A percentile compares a stretch with the other conserved stretches of the same genome.
phyloP scores from a whole-genome alignment of 2,888 invertebrate species.

The Tricholauxania praeusta region DNA sequence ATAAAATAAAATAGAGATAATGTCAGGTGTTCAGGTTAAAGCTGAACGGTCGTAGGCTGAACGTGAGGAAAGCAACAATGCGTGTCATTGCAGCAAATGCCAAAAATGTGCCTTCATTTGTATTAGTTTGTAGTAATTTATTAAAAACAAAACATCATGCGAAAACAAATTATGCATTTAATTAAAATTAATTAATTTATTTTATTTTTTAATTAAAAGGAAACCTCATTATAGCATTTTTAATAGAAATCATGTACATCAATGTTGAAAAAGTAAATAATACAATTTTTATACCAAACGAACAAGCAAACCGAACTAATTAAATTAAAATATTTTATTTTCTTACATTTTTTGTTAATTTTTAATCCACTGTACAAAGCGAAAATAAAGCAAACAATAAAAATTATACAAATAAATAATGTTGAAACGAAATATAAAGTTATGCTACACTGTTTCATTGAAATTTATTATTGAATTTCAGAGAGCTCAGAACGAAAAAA shows the following conservation, averaged over 20 bases:
- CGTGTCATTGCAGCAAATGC: constrained; percentile 39
- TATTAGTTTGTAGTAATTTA: constrained; percentile 62
- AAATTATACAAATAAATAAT: constrained; percentile 33
- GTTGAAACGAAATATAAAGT: too few species aligned
- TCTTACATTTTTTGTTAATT: too few species aligned
- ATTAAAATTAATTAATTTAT: constrained; percentile 34
- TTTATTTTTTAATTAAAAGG: constrained; percentile 39
- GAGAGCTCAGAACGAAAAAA: too few species aligned
- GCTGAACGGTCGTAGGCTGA: neutral
- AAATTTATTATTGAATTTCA: too few species aligned
- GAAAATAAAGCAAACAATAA: neutral
- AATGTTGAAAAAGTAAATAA: constrained; percentile 25
- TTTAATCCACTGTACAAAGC: too few species aligned
- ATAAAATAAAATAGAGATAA: constrained; percentile 30
- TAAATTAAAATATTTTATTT: neutral
- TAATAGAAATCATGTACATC: neutral
- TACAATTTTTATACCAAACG: constrained; percentile 7
- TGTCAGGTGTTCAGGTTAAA: constrained; percentile 39
- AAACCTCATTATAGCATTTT: constrained; percentile 27
- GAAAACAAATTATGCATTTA: neutral
- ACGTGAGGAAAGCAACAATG: constrained; percentile 29
- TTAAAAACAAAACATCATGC: constrained; percentile 43
- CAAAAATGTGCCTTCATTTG: constrained; percentile 61
- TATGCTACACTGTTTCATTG: too few species aligned
- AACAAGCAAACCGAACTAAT: neutral